Conservation (phyloP, 64 coral and sea anemone genomes). For the Montipora foliosa region DNA sequence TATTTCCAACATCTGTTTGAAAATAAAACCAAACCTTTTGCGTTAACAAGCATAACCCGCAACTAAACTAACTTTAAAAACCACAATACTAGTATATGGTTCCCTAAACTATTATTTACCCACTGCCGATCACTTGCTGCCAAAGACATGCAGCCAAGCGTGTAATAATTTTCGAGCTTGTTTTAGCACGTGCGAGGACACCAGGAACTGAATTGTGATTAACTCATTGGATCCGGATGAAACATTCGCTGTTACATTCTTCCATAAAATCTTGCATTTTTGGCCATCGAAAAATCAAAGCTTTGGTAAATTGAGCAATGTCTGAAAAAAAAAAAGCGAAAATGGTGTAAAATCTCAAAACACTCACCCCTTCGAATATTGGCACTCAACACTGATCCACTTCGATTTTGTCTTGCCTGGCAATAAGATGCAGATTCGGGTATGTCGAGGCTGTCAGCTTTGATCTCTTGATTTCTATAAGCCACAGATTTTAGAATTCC, state of each 20-base stretch:
- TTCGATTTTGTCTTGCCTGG: slow-evolving; percentile 42
- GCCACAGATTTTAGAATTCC: slow-evolving; percentile 94
- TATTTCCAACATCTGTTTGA: neutral
- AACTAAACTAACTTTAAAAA: neutral
- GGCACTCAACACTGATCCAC: slow-evolving; percentile 10
- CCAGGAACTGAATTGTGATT: too few relatives aligned
- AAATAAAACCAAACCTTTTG: too few relatives aligned
- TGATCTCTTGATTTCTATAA: slow-evolving; percentile 91
- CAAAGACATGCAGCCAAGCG: too few relatives aligned
- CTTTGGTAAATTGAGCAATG: neutral
- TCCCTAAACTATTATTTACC: too few relatives aligned
- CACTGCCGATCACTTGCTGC: too few relatives aligned
- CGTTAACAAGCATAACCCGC: neutral
- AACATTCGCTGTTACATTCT: neutral
- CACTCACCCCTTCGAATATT: slow-evolving; percentile 20
- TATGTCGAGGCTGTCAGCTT: slow-evolving; percentile 65
- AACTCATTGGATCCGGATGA: too few relatives aligned
- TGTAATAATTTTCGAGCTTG: too few relatives aligned
- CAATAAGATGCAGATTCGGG: slow-evolving; percentile 4
- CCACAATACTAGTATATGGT: too few relatives aligned
- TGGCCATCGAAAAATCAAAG: slow-evolving; percentile 19
- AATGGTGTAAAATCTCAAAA: neutral
- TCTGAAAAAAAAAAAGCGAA: neutral
- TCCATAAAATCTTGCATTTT: neutral
- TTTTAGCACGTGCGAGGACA: too few relatives aligned